Evolutionary conservation across 2,113 vertebrate species (phyloP).

Genomic region (Nerophis lumbriciformis): DNA sequence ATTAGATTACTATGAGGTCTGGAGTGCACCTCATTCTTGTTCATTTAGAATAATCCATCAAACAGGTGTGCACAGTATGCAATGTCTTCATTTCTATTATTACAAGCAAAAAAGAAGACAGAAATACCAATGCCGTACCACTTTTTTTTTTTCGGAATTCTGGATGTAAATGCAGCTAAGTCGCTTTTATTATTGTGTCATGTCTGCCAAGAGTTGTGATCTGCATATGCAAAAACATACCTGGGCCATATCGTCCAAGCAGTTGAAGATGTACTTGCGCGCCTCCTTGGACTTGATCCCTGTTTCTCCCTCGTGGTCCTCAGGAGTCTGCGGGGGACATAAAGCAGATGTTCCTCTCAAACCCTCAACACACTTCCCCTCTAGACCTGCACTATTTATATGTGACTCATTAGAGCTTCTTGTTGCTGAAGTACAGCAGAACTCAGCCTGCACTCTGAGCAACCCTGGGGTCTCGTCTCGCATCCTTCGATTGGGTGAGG

Average conservation of each 20-base stretch:
- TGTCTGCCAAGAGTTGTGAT: not conserved
- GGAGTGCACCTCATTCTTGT: too few relatives aligned
- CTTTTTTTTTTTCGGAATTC: too few relatives aligned
- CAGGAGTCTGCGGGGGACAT: conserved; percentile 79
- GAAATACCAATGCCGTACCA: too few relatives aligned
- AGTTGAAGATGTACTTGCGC: conserved; percentile 97
- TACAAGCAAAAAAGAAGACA: too few relatives aligned
- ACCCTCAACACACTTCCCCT: conserved; percentile 54
- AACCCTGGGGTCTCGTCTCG: conserved; percentile 57
- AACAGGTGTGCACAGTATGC: too few relatives aligned
- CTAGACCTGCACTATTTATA: conserved; percentile 65
- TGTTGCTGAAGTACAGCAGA: conserved; percentile 60
- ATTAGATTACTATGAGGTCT: too few relatives aligned
- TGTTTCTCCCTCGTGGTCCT: conserved; percentile 92
- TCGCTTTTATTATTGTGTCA: not conserved
- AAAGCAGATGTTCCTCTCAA: conserved; percentile 60
- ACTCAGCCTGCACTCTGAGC: conserved; percentile 51
- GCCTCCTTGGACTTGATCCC: conserved; percentile 97
- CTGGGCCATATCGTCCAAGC: conserved; percentile 97
- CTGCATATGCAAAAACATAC: conserved; percentile 54
- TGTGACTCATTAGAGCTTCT: conserved; percentile 60
- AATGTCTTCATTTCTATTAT: too few relatives aligned
- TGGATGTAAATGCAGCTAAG: conserved; percentile 3
- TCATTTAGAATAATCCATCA: too few relatives aligned
- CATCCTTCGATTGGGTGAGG: conserved; percentile 14